These are phyloP conservation scores for Operophtera brumata DNA, from an alignment of 2,888 invertebrate species.

Conservation along the genomic window DNA sequence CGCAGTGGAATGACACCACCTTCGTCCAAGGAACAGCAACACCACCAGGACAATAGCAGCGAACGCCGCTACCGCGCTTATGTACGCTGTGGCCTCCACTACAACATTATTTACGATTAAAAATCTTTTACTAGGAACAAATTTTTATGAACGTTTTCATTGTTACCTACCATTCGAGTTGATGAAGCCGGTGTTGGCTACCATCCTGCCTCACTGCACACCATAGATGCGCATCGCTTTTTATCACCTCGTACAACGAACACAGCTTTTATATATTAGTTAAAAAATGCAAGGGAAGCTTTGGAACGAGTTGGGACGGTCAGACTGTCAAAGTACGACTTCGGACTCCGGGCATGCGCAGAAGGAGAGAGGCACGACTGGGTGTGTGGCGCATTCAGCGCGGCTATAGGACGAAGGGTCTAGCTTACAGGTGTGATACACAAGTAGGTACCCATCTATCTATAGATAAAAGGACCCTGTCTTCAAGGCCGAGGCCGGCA, in stretches of 20 bases:
- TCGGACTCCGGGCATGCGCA: conserved; percentile 53
- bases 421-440: conserved; percentile 41
- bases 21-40: conserved; percentile 92
- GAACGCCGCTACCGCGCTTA: conserved; percentile 92
- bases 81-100: conserved; percentile 92
- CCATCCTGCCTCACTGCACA: conserved; percentile 60
- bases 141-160: conserved; percentile 40
- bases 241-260: conserved; percentile 24
- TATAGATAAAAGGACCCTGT: conserved; percentile 34
- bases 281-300: conserved; percentile 52
- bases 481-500: conserved; percentile 66
- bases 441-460: conserved; percentile 13
- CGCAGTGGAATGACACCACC: conserved; percentile 76
- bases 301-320: conserved; percentile 66
- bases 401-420: conserved; percentile 66
- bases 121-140: conserved; percentile 18
- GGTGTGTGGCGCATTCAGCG: conserved; percentile 62
- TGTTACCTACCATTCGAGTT: conserved; percentile 74
- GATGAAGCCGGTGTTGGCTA: conserved; percentile 69
- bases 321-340: conserved; percentile 61
- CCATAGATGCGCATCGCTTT: conserved; percentile 44
- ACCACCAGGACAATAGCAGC: conserved; percentile 90
- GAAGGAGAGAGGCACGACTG: conserved; percentile 62
- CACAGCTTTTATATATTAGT: conserved; percentile 21
- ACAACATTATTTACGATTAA: conserved; percentile 46